Evolutionary conservation across 2,888 invertebrate species (phyloP), one percentile per base, ranked within the genome.

Genomic region (Tinea trinotella): DNA sequence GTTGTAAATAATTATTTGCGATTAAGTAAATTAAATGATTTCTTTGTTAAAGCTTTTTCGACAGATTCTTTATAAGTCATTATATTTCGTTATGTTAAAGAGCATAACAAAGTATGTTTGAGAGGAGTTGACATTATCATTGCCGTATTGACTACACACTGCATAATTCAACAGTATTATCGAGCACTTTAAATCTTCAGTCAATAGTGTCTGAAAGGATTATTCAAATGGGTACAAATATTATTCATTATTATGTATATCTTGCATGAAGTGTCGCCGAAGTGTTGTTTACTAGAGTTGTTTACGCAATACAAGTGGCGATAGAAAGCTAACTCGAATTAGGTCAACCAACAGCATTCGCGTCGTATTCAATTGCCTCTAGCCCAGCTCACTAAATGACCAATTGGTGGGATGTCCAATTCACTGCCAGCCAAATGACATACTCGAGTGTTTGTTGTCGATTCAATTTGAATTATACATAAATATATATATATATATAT

Each of bases 301-400:
- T 46, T 46, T 46, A 17, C 46, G 46, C 46, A 46, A 46, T 46
- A 19, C 17, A 17, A 17, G 18, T 44, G 44, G 46, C 46, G 46
- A 46, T 46, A 46, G 46, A 46, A 46, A 46, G 46, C 46, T 46
- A 46, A 17, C 46, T 19, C 10, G 19, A 46, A 46, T 46, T 46
- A 46, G 46, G 46, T 46, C 46, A 46, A 19, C 3, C 12, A 40
- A 40, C 40, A 40, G 13, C 40, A 40, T 40, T 40, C 40, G 40
- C 46, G 46, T 17, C n/a, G 46, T 4, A 46, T 46, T 46, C 46
- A 46, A 46, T 46, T 46, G 46, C 46, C 19, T 19, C 18, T 46
- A 46, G 19, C 19, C 19, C 19, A 17, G 46, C 46, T 46, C 19
- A 18, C 15, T 46, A 46, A 46, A 46, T 46, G 46, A 46, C 46